Evolutionary conservation across 2,113 vertebrate genomes (phyloP), one percentile per base, ranked within the genome.

Genomic region (Peromyscus californicus): DNA sequence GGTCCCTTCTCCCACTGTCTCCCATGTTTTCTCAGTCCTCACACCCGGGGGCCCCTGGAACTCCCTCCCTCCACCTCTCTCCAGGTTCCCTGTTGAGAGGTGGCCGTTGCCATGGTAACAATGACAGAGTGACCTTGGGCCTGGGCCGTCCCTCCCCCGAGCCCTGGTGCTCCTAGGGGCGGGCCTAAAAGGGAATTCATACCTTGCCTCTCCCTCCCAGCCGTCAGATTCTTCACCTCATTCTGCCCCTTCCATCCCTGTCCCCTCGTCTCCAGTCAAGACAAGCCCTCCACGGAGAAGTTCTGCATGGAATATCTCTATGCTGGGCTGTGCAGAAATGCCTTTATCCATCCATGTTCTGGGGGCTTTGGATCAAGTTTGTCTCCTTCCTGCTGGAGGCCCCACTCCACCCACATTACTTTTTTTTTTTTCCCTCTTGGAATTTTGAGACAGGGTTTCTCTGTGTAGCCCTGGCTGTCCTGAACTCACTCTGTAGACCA

Each of bases 111-210:
- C 94, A 93, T 96, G 93, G 97, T 90, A 96, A 98, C 94, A 90
- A 33, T 92, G 89, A 97, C 96, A 93, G 74, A 88, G 72, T 98
- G 97, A 98, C 98, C 97, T 98, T 97, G 97, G 72, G 80, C 57
- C 95, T 72, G 39, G 42, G 61, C 67, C 79, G 24, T 83, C 72
- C 82, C 16, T 95, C 74, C 83, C 57, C 85, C 82, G 59, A 88
- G 63, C 76, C 65, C 69, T 84, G 54, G 65, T 5, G 0, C 63
- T 92, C 54, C 79, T 54, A 12, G 39, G 80, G 74, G 21, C 19
- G 83, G 45, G 42, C 13, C 48, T 69, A 70, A 33, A 69, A 90
- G 61, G 69, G 21, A 69, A 42, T 42, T 93, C 48, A 45, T 5
- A 70, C 31, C 17, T 57, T 67, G 19, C 45, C 31, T 63, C 17